These are phyloP conservation scores for Gari tellinella DNA, from an alignment of 2,888 invertebrate species.

Conservation along the genomic window DNA sequence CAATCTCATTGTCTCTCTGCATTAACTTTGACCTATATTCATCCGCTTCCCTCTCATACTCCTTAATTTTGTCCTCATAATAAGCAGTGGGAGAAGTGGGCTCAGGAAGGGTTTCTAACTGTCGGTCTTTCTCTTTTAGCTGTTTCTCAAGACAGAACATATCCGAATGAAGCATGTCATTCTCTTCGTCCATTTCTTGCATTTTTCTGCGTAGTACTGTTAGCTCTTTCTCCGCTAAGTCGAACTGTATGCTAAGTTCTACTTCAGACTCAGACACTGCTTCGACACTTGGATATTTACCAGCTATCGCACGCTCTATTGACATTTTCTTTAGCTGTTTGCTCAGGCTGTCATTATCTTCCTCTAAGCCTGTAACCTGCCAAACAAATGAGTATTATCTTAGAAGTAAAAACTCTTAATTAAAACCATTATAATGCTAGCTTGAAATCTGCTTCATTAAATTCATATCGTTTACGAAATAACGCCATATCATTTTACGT, in stretches of 20 bases:
- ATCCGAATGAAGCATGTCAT: constrained; percentile 85
- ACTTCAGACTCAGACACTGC: constrained; percentile 87
- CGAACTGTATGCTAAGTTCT: constrained; percentile 92
- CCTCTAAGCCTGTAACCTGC: constrained; percentile 91
- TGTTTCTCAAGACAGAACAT: constrained; percentile 67
- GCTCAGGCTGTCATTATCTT: constrained; percentile 98
- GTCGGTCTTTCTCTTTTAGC: constrained; percentile 67
- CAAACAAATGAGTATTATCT: background rate
- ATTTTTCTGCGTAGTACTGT: constrained; percentile 92
- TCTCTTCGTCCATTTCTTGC: constrained; percentile 93
- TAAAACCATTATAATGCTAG: too few relatives aligned
- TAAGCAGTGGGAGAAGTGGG: constrained; percentile 71
- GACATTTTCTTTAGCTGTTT: constrained; percentile 98
- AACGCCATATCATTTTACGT: too few relatives aligned
- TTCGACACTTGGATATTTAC: constrained; percentile 75
- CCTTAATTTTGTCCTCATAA: constrained; percentile 88
- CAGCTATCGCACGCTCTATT: constrained; percentile 53
- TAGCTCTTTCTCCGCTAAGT: constrained; percentile 95
- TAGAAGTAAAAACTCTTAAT: too few relatives aligned
- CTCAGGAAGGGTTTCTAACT: constrained; percentile 49
- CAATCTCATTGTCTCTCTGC: constrained; percentile 91
- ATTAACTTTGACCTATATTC: constrained; percentile 91
- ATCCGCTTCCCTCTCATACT: constrained; percentile 88
- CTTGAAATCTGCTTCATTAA: too few relatives aligned
- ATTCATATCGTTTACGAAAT: too few relatives aligned